phyloP scores from a whole-genome alignment of 2,888 invertebrate species.

The Netelia inedita region DNA sequence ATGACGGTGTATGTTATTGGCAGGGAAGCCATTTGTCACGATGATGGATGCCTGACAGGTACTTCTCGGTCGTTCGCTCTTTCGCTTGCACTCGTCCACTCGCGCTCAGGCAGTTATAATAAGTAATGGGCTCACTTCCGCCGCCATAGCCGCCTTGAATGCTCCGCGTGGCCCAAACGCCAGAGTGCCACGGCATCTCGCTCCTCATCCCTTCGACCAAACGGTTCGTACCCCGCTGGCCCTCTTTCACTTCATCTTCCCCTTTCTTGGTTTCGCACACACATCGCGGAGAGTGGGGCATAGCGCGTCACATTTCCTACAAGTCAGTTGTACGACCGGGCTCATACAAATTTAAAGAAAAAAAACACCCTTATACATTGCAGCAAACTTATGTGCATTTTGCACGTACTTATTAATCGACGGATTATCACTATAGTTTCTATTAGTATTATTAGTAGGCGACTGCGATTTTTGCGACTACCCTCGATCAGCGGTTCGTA shows the following conservation, averaged over 20 bases:
- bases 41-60: constrained; percentile 85
- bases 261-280: constrained; percentile 39
- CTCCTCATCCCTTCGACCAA: constrained; percentile 17
- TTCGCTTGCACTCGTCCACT: constrained; percentile 77
- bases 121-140: constrained; percentile 85
- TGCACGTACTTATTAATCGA: too few species aligned
- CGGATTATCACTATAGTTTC: too few species aligned
- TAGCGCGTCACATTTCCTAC: background rate
- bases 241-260: constrained; percentile 43
- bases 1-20: constrained; percentile 85
- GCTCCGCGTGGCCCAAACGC: constrained; percentile 73
- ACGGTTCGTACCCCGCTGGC: constrained; percentile 26
- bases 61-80: constrained; percentile 78
- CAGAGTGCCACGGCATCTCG: constrained; percentile 67
- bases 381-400: too few species aligned
- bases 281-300: background rate
- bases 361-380: background rate
- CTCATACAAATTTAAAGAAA: background rate
- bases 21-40: constrained; percentile 84
- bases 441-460: too few species aligned
- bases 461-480: too few species aligned
- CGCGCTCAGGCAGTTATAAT: constrained; percentile 84
- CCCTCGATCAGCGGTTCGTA: too few species aligned
- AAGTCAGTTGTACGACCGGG: background rate
- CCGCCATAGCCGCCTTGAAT: constrained; percentile 80